phyloP scores from a whole-genome alignment of 2,888 invertebrate species.

The Rhopalosiphum nymphaeae region DNA sequence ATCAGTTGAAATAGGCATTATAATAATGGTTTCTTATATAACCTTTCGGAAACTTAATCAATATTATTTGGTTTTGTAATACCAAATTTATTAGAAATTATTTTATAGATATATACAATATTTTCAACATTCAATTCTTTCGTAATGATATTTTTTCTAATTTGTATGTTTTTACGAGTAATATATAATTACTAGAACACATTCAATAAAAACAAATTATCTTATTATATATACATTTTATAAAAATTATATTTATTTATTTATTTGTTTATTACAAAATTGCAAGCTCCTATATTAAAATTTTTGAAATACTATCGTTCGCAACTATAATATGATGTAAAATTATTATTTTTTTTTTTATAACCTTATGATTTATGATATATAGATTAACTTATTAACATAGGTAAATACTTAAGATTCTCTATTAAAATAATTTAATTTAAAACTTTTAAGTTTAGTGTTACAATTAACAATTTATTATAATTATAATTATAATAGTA shows the following conservation, averaged over 20 bases:
- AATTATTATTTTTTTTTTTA: background rate
- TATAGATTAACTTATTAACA: too few species aligned
- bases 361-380: background rate
- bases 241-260: background rate
- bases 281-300: background rate
- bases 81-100: background rate
- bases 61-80: background rate
- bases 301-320: background rate
- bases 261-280: background rate
- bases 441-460: background rate
- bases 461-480: slow-evolving; percentile 22
- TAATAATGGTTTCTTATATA: background rate
- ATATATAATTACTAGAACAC: background rate
- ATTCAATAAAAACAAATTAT: background rate
- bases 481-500: background rate
- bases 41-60: background rate
- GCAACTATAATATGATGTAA: background rate
- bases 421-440: background rate
- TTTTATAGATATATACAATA: background rate
- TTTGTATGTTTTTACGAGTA: background rate
- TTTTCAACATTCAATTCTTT: background rate
- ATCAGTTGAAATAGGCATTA: background rate
- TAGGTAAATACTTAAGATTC: background rate
- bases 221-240: background rate
- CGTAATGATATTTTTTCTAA: background rate